A percentile compares a stretch with the other conserved stretches of the same genome.
Evolutionary conservation across 2,113 vertebrate genomes (phyloP).

Genomic region (Pithys albifrons): DNA sequence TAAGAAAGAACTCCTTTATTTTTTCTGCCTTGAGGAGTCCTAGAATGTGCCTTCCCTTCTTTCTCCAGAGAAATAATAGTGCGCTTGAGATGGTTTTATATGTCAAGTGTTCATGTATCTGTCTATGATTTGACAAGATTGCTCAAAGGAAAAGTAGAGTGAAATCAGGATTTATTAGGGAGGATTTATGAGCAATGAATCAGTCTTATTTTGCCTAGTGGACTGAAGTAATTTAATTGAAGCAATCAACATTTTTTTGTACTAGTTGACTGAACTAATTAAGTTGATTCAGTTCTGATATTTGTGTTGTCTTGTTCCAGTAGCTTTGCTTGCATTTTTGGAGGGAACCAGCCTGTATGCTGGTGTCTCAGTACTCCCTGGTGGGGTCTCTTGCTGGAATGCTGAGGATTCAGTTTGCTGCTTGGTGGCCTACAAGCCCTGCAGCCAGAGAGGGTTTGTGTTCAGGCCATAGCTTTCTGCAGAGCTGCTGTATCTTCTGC

Average conservation of each 20-base stretch:
- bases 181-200: neutral
- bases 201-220: neutral
- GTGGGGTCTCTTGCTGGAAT: neutral
- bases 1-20: neutral
- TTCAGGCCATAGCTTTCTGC: neutral
- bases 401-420: neutral
- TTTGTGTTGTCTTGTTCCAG: neutral
- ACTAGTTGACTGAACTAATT: neutral
- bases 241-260: neutral
- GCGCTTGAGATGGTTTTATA: neutral
- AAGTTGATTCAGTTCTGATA: neutral
- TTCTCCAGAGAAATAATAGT: neutral
- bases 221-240: slow-evolving; percentile 25
- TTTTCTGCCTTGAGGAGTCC: neutral
- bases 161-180: neutral
- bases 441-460: neutral
- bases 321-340: neutral
- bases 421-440: neutral
- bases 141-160: neutral
- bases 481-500: neutral
- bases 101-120: neutral
- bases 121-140: neutral
- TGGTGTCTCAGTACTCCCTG: neutral
- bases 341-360: neutral
- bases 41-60: neutral